A percentile compares a stretch with the other conserved stretches of the same genome.
Evolutionary conservation across 2,888 invertebrate genomes (phyloP).

Genomic region (Mechanitis mazaeus): DNA sequence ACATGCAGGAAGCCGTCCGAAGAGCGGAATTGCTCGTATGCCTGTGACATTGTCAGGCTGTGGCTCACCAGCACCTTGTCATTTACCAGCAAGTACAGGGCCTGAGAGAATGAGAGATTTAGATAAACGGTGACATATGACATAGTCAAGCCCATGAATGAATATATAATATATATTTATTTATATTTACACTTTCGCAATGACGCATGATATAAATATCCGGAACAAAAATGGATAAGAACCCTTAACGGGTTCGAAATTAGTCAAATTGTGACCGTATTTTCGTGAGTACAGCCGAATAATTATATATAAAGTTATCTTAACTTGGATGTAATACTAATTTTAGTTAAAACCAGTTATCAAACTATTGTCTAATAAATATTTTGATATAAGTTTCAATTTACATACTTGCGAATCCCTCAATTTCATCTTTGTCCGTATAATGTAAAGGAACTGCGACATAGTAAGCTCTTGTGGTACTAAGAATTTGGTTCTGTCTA

Average conservation of each 20-base stretch:
- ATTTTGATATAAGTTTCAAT: not conserved
- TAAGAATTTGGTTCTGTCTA: conserved; percentile 89
- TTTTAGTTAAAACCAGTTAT: too few species aligned
- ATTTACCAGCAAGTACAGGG: conserved; percentile 88
- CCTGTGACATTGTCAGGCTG: conserved; percentile 87
- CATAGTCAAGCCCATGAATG: not conserved
- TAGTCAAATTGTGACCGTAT: too few species aligned
- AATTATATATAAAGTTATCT: too few species aligned
- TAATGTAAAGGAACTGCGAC: conserved; percentile 90
- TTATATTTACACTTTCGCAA: too few species aligned
- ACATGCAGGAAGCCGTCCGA: conserved; percentile 91
- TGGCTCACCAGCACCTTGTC: conserved; percentile 87
- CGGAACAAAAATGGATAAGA: too few species aligned
- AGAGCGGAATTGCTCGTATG: conserved; percentile 85
- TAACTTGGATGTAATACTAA: too few species aligned
- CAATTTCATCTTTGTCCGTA: conserved; percentile 73
- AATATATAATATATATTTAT: too few species aligned
- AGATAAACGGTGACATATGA: not conserved
- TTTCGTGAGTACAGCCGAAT: too few species aligned
- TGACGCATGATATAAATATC: too few species aligned
- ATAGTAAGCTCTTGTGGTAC: conserved; percentile 92
- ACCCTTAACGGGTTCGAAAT: too few species aligned
- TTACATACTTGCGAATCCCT: conserved; percentile 59
- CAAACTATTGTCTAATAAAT: too few species aligned
- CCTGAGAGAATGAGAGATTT: conserved; percentile 53